Conservation (phyloP, 2,797 vertebrate species). For the Emydoidea blandingii region DNA sequence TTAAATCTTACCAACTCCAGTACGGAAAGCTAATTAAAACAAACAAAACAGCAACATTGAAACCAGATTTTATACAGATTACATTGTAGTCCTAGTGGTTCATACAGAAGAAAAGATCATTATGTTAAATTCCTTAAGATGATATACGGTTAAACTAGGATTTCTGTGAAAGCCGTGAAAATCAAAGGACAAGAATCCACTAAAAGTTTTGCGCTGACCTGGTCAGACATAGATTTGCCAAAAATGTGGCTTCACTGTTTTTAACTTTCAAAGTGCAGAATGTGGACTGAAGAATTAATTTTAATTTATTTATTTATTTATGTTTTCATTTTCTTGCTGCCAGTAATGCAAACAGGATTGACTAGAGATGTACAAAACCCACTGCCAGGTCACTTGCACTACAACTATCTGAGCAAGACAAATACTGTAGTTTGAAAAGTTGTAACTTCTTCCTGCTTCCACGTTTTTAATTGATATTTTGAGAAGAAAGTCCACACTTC, state of each 20-base stretch:
- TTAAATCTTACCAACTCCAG: conserved; percentile 12
- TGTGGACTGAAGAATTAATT: neutral
- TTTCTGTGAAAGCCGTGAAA: conserved; percentile 48
- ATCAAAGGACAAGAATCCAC: conserved; percentile 17
- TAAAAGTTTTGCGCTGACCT: conserved; percentile 38
- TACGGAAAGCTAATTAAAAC: conserved; percentile 37
- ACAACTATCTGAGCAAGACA: neutral
- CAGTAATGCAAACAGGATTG: conserved; percentile 30
- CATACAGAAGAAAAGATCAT: neutral
- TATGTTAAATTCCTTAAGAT: conserved; percentile 31
- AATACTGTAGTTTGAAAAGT: conserved; percentile 43
- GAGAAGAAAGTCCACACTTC: neutral
- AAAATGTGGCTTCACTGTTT: conserved; percentile 47
- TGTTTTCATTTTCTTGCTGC: conserved; percentile 26
- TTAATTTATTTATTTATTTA: neutral
- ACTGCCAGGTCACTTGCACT: neutral
- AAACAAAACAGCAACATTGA: conserved; percentile 36
- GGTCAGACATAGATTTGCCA: conserved; percentile 42
- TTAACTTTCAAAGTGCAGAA: conserved; percentile 46
- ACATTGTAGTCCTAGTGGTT: neutral
- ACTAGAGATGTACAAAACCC: conserved; percentile 7
- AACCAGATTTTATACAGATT: conserved; percentile 43
- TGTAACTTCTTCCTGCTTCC: neutral
- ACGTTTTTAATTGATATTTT: neutral
- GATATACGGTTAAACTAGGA: conserved; percentile 19